Base-by-base conservation (phyloP, 2,888 invertebrate species). In the Agrilus mali region DNA sequence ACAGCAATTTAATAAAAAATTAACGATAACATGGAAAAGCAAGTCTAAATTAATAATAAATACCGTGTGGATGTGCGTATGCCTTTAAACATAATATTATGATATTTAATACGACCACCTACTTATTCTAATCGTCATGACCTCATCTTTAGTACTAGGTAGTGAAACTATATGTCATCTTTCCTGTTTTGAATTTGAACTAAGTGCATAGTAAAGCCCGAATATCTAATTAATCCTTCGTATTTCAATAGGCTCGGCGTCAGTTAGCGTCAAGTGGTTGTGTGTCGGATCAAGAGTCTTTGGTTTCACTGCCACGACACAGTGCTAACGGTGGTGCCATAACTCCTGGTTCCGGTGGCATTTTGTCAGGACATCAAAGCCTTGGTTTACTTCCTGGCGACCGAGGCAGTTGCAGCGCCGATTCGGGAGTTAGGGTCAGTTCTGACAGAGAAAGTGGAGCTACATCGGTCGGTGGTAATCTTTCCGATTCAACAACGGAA, bases 401-500 rank as follows among this genome's bases (percentile, higher is more conserved):
- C 61, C 71, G 87, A 35, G 86, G 86, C 48, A 86, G 86, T 57
- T 86, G 86, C 68, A 86, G 86, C 57, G 87, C 87, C 12, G 89
- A 89, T 64, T 87, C 87, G 17, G 88, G 87, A 5, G 82, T 88
- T 14, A 74, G 88, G 57, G 81, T 85, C 60, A 86, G 84, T 65
- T 87, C 87, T 56, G 89, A 89, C 61, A 69, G 82, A 31, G 82
- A 83, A 57, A 82, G 81, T 55, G 84, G 84, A 12, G 86, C 86
- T 3, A 86, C 86, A 39, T 85, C 84, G 47, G 83, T 85, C 55
- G 85, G 87, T 27, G 83, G 84, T n/a, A 84, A 84, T 65, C 69
- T 85, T 37, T 83, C 82, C 0, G 85, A 85, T 64, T 84, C 84
- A 5, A 84, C 84, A 13, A 83, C 82, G 13, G 84, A 84, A 59